These are phyloP conservation scores for Chironomus tepperi DNA, from an alignment of 1,140 invertebrate genomes.

Conservation along the genomic window DNA sequence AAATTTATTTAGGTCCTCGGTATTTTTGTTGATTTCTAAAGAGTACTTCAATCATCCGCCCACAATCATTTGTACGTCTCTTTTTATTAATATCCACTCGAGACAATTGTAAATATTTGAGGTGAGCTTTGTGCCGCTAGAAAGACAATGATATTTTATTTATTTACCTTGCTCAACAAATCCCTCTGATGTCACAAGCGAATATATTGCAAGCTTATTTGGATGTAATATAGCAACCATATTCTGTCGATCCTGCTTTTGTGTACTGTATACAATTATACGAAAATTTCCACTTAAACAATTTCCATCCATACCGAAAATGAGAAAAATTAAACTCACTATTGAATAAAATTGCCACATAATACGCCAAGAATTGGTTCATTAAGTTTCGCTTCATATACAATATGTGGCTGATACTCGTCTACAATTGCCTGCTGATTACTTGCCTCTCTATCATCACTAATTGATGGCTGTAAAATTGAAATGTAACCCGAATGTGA, in stretches of 20 bases:
- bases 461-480: slow-evolving; percentile 51
- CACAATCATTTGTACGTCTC: no score
- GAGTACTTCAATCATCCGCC: no score
- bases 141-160: background rate
- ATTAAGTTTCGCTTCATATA: slow-evolving; percentile 58
- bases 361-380: slow-evolving; percentile 61
- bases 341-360: slow-evolving; percentile 63
- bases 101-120: background rate
- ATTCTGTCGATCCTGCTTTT: slow-evolving; percentile 33
- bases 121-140: background rate
- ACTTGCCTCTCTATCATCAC: slow-evolving; percentile 39
- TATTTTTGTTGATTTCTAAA: no score
- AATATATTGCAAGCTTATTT: slow-evolving; percentile 35
- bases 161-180: slow-evolving; percentile 33
- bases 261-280: background rate
- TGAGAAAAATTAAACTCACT: slow-evolving; percentile 27
- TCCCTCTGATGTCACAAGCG: slow-evolving; percentile 32
- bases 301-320: background rate
- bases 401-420: slow-evolving; percentile 54
- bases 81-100: background rate
- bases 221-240: slow-evolving; percentile 34
- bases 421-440: slow-evolving; percentile 32
- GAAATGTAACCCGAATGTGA: slow-evolving; percentile 59
- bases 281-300: background rate
- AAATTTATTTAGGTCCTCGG: no score